These are phyloP conservation scores for Karalla daura DNA, from an alignment of 2,797 vertebrate genomes.

Conservation along the genomic window DNA sequence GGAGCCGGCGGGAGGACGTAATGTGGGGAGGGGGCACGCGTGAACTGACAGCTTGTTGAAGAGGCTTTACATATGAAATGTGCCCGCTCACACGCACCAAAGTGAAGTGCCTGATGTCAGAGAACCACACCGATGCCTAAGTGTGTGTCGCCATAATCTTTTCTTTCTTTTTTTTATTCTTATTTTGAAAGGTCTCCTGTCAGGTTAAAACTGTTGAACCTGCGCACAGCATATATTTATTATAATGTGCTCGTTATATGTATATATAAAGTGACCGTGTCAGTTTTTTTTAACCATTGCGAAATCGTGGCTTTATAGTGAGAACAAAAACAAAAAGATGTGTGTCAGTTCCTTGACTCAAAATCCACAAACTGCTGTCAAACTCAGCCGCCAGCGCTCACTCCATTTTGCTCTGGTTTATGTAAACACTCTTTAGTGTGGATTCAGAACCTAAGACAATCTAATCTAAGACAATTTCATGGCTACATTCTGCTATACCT, in stretches of 20 bases:
- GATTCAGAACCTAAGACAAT: no score
- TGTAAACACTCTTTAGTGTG: no score
- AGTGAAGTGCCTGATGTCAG: slow-evolving; percentile 15
- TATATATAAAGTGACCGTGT: no score
- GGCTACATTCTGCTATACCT: no score
- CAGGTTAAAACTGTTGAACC: slow-evolving; percentile 12
- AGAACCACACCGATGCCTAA: slow-evolving; percentile 22
- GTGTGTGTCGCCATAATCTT: not conserved
- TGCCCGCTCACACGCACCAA: slow-evolving; percentile 17
- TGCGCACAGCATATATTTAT: slow-evolving; percentile 36
- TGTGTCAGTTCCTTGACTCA: not conserved
- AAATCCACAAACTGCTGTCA: not conserved
- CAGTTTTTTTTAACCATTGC: not conserved
- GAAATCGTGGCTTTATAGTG: no score
- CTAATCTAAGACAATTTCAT: no score
- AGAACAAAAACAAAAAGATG: no score
- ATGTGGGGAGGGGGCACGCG: slow-evolving; percentile 42
- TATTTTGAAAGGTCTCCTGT: not conserved
- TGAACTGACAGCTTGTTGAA: slow-evolving; percentile 39
- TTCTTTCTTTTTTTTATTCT: no score
- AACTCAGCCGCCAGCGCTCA: not conserved
- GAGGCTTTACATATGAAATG: slow-evolving; percentile 46
- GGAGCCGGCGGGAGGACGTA: slow-evolving; percentile 79
- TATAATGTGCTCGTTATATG: no score
- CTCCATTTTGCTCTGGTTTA: no score